phyloP scores from a whole-genome alignment of 2,888 invertebrate genomes.

The Spilarctia lutea region DNA sequence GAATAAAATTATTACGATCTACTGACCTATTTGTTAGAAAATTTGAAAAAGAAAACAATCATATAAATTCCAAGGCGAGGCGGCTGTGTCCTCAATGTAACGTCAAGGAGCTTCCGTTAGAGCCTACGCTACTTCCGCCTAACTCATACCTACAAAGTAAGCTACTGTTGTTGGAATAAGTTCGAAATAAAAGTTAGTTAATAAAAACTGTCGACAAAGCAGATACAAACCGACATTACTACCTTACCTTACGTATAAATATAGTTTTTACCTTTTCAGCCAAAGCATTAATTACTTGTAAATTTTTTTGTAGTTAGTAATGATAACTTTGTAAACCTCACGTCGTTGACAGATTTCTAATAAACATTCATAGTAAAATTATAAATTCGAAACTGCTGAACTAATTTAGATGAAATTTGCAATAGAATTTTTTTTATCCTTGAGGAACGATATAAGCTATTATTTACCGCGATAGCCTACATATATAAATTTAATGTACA shows the following conservation, averaged over 20 bases:
- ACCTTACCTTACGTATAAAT: neutral
- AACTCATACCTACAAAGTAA: conserved; percentile 35
- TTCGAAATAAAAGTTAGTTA: conserved; percentile 16
- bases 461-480: too few species aligned
- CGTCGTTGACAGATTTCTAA: too few species aligned
- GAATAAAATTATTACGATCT: conserved; percentile 18
- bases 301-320: too few species aligned
- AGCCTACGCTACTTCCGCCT: conserved; percentile 41
- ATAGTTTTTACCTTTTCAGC: neutral
- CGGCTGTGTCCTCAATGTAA: conserved; percentile 57
- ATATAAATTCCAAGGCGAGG: conserved; percentile 47
- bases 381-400: too few species aligned
- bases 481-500: too few species aligned
- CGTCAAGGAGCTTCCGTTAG: conserved; percentile 54
- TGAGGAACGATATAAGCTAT: too few species aligned
- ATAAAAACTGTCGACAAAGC: neutral
- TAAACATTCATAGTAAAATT: too few species aligned
- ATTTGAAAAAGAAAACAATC: conserved; percentile 36
- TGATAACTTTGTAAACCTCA: too few species aligned
- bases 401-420: too few species aligned
- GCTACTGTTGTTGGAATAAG: conserved; percentile 29
- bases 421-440: too few species aligned
- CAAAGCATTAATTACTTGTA: neutral
- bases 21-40: conserved; percentile 35
- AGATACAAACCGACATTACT: neutral